phyloP scores from a whole-genome alignment of 2,797 vertebrate species.

The Scolopax rusticola region DNA sequence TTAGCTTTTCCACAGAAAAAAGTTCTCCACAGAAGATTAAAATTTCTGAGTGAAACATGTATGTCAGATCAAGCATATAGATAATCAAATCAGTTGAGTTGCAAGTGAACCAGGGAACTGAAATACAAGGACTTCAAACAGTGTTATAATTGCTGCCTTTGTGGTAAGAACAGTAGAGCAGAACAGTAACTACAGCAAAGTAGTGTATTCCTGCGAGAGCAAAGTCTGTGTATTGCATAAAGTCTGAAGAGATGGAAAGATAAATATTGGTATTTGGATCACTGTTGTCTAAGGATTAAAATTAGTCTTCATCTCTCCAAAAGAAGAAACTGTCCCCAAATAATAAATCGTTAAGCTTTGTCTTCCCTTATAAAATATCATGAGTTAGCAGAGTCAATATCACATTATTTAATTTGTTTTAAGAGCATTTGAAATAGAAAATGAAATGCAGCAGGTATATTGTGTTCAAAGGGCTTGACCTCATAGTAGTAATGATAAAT shows the following conservation, averaged over 20 bases:
- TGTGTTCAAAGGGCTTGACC: neutral
- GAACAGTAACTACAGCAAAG: neutral
- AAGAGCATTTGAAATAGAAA: neutral
- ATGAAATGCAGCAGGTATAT: neutral
- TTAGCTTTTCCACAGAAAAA: neutral
- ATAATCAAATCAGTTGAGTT: neutral
- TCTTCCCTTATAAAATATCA: neutral
- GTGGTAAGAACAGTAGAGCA: neutral
- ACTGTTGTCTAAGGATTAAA: neutral
- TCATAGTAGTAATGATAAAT: neutral
- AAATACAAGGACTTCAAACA: neutral
- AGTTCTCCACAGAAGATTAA: neutral
- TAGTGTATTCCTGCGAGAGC: neutral
- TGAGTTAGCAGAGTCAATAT: neutral
- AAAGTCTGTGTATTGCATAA: neutral
- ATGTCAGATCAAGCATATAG: neutral
- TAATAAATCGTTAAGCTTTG: neutral
- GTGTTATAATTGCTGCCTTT: neutral
- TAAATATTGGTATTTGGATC: neutral
- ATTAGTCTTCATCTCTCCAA: neutral
- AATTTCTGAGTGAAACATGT: neutral
- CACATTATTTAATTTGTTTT: neutral
- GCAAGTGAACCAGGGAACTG: neutral
- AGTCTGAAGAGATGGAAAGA: neutral
- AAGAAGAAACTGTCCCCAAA: neutral